Percentiles rank a stretch among this genome's conserved stretches.
These are phyloP conservation scores for Psittacula echo DNA, from an alignment of 2,797 vertebrate genomes.

Conservation along the genomic window DNA sequence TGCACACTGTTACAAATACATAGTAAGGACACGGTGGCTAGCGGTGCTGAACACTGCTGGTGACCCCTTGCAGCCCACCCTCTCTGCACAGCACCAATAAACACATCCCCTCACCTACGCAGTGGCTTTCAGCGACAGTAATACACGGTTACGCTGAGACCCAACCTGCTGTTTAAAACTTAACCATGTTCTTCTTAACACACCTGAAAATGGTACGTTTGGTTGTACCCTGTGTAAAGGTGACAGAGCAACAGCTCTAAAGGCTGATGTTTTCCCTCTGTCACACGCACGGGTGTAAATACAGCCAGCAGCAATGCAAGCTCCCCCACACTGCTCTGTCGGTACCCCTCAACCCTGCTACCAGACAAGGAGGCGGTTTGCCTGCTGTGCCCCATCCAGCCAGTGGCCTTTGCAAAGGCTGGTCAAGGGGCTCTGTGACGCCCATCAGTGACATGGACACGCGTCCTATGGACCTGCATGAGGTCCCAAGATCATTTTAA, in stretches of 20 bases:
- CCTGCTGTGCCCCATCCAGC: not conserved
- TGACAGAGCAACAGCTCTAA: not conserved
- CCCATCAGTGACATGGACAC: not conserved
- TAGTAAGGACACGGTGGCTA: not conserved
- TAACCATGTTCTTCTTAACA: not conserved
- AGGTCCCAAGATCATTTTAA: not conserved
- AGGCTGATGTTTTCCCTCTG: not conserved
- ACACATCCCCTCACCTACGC: not conserved
- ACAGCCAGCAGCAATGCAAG: conserved; percentile 18
- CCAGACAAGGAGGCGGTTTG: not conserved
- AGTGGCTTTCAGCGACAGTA: not conserved
- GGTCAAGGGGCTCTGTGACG: not conserved
- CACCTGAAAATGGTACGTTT: not conserved
- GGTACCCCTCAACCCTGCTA: not conserved
- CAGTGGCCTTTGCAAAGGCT: not conserved
- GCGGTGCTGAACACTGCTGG: not conserved
- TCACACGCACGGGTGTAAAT: not conserved
- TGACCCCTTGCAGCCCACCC: conserved; percentile 1
- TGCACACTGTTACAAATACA: conserved; percentile 64
- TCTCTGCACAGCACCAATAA: not conserved
- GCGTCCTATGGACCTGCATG: not conserved
- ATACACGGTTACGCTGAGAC: not conserved
- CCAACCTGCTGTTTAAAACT: not conserved
- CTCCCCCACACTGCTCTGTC: conserved; percentile 2
- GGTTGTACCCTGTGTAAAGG: not conserved